A percentile compares a stretch with the other conserved stretches of the same genome.
phyloP scores from a whole-genome alignment of 2,888 invertebrate genomes.

The Meteorus colon region DNA sequence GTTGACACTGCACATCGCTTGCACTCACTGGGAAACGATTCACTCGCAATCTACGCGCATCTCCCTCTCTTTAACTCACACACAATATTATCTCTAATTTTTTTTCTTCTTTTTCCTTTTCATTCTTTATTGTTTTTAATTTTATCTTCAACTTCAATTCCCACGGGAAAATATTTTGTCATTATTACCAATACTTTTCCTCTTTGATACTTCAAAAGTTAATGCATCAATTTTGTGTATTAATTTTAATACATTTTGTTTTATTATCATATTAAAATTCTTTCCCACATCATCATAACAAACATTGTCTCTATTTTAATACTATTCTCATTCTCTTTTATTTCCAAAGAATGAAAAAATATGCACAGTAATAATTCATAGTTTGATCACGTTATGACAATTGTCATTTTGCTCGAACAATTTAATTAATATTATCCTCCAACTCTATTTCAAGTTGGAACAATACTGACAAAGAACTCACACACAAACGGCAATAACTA shows the following conservation, averaged over 20 bases:
- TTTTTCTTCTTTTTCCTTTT: not conserved
- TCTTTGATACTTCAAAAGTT: too few relatives aligned
- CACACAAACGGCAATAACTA: not conserved
- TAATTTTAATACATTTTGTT: too few relatives aligned
- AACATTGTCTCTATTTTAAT: too few relatives aligned
- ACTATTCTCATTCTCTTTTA: too few relatives aligned
- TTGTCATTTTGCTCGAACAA: not conserved
- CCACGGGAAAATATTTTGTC: too few relatives aligned
- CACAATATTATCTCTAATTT: not conserved
- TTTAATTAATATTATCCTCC: not conserved
- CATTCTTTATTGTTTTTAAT: not conserved
- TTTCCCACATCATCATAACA: too few relatives aligned
- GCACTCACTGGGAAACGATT: slow-evolving; percentile 7
- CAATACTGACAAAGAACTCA: not conserved
- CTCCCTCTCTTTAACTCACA: not conserved
- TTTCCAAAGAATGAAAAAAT: too few relatives aligned
- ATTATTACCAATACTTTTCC: too few relatives aligned
- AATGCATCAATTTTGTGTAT: too few relatives aligned
- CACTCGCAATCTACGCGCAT: not conserved
- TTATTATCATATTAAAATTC: too few relatives aligned
- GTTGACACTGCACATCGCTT: not conserved
- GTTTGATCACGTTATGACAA: too few relatives aligned
- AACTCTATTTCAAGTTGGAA: not conserved
- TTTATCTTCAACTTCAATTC: not conserved
- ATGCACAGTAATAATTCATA: too few relatives aligned